Base-by-base conservation (phyloP, 2,888 invertebrate genomes). In the Thymelicus sylvestris region DNA sequence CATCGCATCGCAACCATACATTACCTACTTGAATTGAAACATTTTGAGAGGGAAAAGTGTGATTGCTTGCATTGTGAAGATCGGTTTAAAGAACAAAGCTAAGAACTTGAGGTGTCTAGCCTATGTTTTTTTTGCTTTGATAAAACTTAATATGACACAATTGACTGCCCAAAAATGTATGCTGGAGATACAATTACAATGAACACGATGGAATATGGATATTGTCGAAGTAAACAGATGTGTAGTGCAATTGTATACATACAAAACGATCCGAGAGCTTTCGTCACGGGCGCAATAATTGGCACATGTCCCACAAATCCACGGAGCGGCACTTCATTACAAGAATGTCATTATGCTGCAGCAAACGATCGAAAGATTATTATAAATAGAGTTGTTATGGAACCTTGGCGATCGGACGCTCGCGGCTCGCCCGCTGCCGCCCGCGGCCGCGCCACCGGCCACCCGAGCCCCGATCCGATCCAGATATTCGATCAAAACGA, bases 241-340 rank as follows among this genome's bases (percentile, higher is more conserved):
- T 81, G 77, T 79, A 80, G 77, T 82, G 82, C 79, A 84, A 81
- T 88, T 89, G 89, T 90, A 86, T 86, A 90, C 87, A 91, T 86
- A 92, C 89, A 87, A 86, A 86, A 84, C 80, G 79, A 78, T 83
- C 78, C 83, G 84, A 81, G 81, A 77, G 73, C 77, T 89, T 87
- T 91, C 91, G 90, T 91, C 90, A 92, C 87, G 82, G 83, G 86
- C 83, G 85, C 83, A 86, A 87, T 87, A 86, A 92, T 93, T 93
- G 93, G 93, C 93, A 93, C 88, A 88, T 90, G 90, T 90, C 93
- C 93, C 92, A 91, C 90, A 85, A 88, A 90, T 89, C 85, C 86
- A 88, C 86, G 80, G 84, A 86, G 87, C 88, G 61, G 61, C 87
- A 92, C 90, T 92, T 89, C 92, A 91, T 90, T 89, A 92, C 89